Evolutionary conservation across 2,888 invertebrate species (phyloP).

Genomic region (Halictus quadricinctus): DNA sequence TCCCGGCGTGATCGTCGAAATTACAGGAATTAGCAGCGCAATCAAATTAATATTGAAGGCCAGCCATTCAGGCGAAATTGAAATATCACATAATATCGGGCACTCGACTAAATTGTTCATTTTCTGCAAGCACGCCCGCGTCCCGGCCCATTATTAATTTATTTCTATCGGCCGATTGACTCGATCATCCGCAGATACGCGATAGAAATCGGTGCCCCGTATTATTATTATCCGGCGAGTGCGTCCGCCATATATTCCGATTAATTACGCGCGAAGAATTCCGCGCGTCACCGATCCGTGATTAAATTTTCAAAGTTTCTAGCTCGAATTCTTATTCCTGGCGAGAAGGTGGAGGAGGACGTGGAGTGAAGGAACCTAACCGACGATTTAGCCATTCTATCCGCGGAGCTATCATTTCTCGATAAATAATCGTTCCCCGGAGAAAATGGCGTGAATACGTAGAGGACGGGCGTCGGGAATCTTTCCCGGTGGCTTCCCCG

Average conservation of each 20-base stretch:
- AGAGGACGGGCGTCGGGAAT: background rate
- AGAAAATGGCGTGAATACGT: conserved; percentile 5
- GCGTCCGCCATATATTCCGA: background rate
- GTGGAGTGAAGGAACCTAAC: background rate
- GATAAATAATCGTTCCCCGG: background rate
- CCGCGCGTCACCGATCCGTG: background rate
- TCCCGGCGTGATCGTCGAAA: conserved; percentile 46
- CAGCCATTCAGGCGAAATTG: conserved; percentile 33
- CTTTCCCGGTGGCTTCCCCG: conserved; percentile 17
- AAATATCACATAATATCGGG: conserved; percentile 37
- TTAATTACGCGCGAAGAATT: background rate
- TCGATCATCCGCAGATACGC: background rate
- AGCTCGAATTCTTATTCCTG: background rate
- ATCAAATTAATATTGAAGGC: conserved; percentile 53
- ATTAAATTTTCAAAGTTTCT: background rate
- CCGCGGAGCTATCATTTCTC: background rate
- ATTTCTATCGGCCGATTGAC: conserved; percentile 7
- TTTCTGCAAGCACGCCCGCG: conserved; percentile 31
- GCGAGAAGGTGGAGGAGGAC: background rate
- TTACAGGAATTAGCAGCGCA: conserved; percentile 46
- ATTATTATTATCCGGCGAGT: background rate
- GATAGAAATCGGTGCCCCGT: background rate
- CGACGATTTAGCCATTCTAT: background rate
- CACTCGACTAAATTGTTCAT: conserved; percentile 54
- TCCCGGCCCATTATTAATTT: conserved; percentile 1